These are phyloP conservation scores for Phodopus roborovskii DNA, from an alignment of 2,113 vertebrate species.

Conservation along the genomic window DNA sequence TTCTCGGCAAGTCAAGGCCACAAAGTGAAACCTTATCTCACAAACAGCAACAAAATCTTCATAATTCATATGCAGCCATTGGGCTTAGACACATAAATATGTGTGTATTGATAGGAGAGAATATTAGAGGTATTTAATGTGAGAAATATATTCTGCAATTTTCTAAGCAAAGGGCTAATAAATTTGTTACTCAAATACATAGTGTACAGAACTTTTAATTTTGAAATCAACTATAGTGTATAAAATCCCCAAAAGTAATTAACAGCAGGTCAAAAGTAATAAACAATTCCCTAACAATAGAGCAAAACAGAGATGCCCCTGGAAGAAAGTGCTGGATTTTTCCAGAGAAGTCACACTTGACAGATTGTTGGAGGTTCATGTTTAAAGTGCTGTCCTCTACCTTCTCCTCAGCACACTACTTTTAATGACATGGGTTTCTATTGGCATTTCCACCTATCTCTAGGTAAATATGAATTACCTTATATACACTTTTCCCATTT, in stretches of 20 bases:
- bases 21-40: background rate
- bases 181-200: background rate
- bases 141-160: background rate
- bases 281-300: background rate
- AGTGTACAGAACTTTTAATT: background rate
- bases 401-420: background rate
- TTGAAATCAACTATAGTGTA: background rate
- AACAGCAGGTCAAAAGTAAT: background rate
- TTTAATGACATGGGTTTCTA: background rate
- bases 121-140: background rate
- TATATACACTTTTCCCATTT: background rate
- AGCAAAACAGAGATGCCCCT: background rate
- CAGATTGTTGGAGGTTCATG: background rate
- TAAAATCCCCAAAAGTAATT: slow-evolving; percentile 9
- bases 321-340: background rate
- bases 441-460: background rate
- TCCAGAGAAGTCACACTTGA: background rate
- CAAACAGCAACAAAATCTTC: background rate
- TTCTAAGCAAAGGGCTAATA: background rate
- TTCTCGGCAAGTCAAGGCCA: background rate
- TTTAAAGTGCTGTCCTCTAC: background rate
- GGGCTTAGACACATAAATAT: background rate
- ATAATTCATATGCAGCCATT: background rate
- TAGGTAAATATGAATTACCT: background rate
- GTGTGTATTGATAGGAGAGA: background rate